Evolutionary conservation across 2,113 vertebrate genomes (phyloP), one percentile per base, ranked within the genome.

Genomic region (Rhinoptilus africanus): DNA sequence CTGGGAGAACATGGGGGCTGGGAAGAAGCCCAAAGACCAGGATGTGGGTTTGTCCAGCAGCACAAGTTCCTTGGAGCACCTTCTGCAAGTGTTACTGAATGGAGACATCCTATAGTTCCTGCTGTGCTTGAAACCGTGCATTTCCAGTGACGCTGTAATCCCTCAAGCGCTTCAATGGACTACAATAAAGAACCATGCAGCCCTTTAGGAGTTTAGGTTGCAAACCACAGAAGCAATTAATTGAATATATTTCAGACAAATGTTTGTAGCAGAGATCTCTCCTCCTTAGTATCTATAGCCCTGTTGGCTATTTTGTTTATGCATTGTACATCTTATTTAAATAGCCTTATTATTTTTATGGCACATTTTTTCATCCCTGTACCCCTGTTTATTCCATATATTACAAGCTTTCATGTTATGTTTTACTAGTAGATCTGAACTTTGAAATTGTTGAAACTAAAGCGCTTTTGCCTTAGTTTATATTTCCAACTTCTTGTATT

Each of bases 401-500:
- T 69, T 89, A 45, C 12, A 76, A 63, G 64, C 19, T 89, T 79
- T 94, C 91, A n/a, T 64, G 47, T 50, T 30, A 9, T 57, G 21
- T 73, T 95, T 96, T 93, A 74, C 66, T 89, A 63, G 77, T 57
- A 51, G 48, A 69, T 73, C 47, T 80, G 84, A 94, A 95, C 73
- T 92, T 83, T 19, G 47, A 93, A 93, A 87, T 2, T 83, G 48
- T 60, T 89, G 73, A 90, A 79, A 85, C 72, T 43, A 69, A 88
- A 84, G 76, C 30, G 39, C 57, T 89, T 94, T 89, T 93, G 21
- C 74, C 37, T 53, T 43, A 64, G 64, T 78, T 96, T 94, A 39
- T 88, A 72, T 85, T 93, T 93, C 59, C 76, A 94, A 14, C 95
- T 88, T 87, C 51, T 96, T 95, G 53, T 60, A 87, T 97, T 95